Evolutionary conservation across 2,888 invertebrate genomes (phyloP).

Genomic region (Pheosia tremula): DNA sequence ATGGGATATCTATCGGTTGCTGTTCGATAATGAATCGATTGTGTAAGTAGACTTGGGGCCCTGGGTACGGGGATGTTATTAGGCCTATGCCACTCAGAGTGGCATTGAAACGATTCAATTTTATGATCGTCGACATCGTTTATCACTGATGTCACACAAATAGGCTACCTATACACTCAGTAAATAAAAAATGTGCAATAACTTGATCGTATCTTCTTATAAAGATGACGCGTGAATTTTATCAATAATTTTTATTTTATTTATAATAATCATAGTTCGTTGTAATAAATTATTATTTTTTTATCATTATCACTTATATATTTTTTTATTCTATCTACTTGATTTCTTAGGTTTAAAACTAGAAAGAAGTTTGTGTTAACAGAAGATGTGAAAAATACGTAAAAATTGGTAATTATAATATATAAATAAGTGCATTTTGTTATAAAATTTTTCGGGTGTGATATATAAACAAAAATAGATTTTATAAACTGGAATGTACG

Average conservation of each 20-base stretch:
- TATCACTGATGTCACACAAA: too few species aligned
- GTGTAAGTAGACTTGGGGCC: too few species aligned
- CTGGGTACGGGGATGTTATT: too few species aligned
- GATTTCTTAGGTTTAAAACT: slow-evolving; percentile 63
- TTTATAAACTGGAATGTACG: slow-evolving; percentile 66
- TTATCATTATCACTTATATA: slow-evolving; percentile 40
- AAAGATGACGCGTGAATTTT: slow-evolving; percentile 47
- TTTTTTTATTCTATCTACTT: slow-evolving; percentile 70
- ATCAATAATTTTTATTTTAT: slow-evolving; percentile 54
- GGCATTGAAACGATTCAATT: not conserved
- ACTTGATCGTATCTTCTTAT: slow-evolving; percentile 32
- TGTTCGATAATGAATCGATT: too few species aligned
- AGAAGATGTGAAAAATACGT: slow-evolving; percentile 36
- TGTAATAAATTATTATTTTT: slow-evolving; percentile 68
- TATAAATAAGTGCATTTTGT: slow-evolving; percentile 55
- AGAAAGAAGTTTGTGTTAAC: slow-evolving; percentile 35
- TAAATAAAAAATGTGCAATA: slow-evolving; percentile 28
- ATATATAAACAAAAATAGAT: slow-evolving; percentile 15
- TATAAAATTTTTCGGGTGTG: slow-evolving; percentile 42
- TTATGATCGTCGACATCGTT: too few species aligned
- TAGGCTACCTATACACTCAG: not conserved
- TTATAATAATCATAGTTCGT: slow-evolving; percentile 69
- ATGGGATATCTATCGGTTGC: too few species aligned
- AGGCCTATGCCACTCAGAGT: too few species aligned
- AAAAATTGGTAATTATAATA: slow-evolving; percentile 54